phyloP scores from a whole-genome alignment of 2,113 vertebrate genomes.

The Ascaphus truei region DNA sequence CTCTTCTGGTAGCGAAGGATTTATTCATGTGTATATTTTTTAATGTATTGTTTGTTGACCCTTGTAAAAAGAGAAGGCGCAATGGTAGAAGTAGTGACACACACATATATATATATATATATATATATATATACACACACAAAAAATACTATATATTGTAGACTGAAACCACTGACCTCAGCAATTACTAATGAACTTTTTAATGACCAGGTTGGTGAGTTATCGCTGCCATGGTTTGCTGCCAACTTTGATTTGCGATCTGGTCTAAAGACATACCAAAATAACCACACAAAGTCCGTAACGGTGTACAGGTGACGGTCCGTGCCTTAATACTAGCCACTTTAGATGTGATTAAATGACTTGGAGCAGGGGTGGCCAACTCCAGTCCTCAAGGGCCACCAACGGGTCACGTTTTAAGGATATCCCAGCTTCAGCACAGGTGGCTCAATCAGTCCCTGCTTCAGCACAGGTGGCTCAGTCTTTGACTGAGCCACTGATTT shows the following conservation, averaged over 20 bases:
- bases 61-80: background rate
- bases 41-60: background rate
- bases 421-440: too few relatives aligned
- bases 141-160: background rate
- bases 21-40: background rate
- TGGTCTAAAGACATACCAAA: background rate
- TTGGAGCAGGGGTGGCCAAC: too few relatives aligned
- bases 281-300: background rate
- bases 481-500: too few relatives aligned
- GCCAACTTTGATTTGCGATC: background rate
- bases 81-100: background rate
- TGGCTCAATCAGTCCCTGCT: too few relatives aligned
- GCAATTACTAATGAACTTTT: background rate
- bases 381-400: too few relatives aligned
- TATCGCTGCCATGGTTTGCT: background rate
- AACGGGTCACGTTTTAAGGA: too few relatives aligned
- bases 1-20: background rate
- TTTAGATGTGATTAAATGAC: background rate
- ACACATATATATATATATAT: too few relatives aligned
- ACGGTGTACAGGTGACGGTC: background rate
- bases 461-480: too few relatives aligned
- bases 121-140: background rate
- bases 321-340: conserved; percentile 29
- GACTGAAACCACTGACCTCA: conserved; percentile 33
- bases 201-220: background rate